phyloP scores from a whole-genome alignment of 2,113 vertebrate species.

The Cryptotis parvus region DNA sequence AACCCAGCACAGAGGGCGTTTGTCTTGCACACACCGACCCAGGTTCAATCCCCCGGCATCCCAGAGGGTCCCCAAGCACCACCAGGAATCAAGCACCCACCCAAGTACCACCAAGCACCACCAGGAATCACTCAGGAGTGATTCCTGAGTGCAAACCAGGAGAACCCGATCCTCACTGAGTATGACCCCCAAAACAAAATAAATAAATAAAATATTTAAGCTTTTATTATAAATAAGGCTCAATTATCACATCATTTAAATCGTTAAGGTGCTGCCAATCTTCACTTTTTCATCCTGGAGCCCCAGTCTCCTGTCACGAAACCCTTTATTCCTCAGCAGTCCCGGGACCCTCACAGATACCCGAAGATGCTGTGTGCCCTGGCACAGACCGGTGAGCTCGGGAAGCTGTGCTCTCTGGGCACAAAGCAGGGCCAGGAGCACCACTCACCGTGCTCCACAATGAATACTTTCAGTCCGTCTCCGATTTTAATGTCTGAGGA shows the following conservation, averaged over 20 bases:
- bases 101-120: no score
- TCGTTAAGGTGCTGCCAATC: not conserved
- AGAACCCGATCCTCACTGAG: no score
- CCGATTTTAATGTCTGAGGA: constrained; percentile 2
- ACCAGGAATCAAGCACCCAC: no score
- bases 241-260: not conserved
- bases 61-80: no score
- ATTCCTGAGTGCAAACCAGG: no score
- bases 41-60: no score
- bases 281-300: constrained; percentile 36
- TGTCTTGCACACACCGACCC: no score
- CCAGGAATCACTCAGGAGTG: no score
- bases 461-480: constrained; percentile 12
- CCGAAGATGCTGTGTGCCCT: not conserved
- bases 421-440: no score
- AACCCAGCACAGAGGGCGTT: no score
- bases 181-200: no score
- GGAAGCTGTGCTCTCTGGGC: no score
- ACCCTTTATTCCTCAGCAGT: not conserved
- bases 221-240: not conserved
- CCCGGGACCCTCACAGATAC: not conserved
- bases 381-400: not conserved
- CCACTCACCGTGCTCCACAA: not conserved
- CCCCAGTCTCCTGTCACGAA: not conserved
- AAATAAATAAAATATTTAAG: not conserved